A percentile compares a stretch with the other conserved stretches of the same genome.
Evolutionary conservation across 2,113 vertebrate genomes (phyloP).

Genomic region (Tupaia tana): DNA sequence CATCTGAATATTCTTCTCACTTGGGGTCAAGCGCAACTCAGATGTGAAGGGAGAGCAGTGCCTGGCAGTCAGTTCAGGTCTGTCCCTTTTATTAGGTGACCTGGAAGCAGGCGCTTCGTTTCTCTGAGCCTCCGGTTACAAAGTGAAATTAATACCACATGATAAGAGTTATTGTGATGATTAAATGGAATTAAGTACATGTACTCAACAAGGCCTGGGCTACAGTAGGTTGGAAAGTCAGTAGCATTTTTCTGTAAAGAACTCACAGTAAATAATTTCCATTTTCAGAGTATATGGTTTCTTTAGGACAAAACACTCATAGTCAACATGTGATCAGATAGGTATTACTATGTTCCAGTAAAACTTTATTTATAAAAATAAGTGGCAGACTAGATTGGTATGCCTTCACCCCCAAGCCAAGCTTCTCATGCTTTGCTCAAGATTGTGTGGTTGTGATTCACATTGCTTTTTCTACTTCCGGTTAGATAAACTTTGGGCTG

Average conservation of each 20-base stretch:
- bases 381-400: background rate
- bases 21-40: background rate
- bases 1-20: background rate
- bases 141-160: background rate
- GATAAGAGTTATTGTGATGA: background rate
- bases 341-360: background rate
- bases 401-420: fast-evolving
- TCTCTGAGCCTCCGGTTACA: background rate
- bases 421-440: background rate
- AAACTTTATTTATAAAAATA: slow-evolving; percentile 44
- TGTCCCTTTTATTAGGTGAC: background rate
- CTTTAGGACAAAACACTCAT: fast-evolving
- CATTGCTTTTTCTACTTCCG: background rate
- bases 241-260: background rate
- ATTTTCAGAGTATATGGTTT: background rate
- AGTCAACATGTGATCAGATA: background rate
- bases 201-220: background rate
- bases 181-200: background rate
- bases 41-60: background rate
- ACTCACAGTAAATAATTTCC: background rate
- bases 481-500: background rate
- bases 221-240: background rate
- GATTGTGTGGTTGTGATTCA: background rate
- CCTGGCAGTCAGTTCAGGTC: background rate
- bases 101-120: background rate